Evolutionary conservation across 2,113 vertebrate genomes (phyloP), one percentile per base, ranked within the genome.

Genomic region (Onychostruthus taczanowskii): DNA sequence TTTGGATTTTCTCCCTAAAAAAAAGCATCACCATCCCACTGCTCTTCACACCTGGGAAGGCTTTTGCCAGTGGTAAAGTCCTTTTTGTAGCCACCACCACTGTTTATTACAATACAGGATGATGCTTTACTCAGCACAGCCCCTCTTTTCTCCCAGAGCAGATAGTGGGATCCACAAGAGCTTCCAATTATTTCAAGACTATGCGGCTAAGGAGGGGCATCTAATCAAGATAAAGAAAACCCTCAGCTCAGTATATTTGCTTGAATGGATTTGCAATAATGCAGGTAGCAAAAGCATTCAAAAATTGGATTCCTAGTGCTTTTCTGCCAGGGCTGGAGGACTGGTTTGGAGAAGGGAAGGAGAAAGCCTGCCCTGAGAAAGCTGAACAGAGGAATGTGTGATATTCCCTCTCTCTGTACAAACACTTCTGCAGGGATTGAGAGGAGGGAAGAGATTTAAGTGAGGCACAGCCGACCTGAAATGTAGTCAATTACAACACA

Each of bases 131-230:
- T 63, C 6, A 4, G 64, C 2, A 78, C 68, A 78, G 59, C 35
- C n/a, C 33, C 37, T 92, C 80, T 93, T 82, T 82, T 55, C 80
- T 87, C 62, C 69, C 0, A 14, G 1, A 84, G 83, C n/a, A 95
- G 92, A 94, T 55, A 96, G 92, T 10, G 43, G 88, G 50, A 94
- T 87, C 76, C 73, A 94, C 88, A 91, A 95, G 92, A 92, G 83
- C 92, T 93, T 89, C 90, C 95, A 95, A 96, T 97, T 96, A 96
- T 95, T 93, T 96, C 95, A 97, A 96, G 86, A 96, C 93, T 84
- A 6, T 15, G 49, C 6, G 1, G 92, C 85, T 72, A 81, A 89
- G 76, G 92, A 95, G 77, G 52, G 86, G 64, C 94, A 91, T 89
- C 89, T 92, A 20, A 95, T 92, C 84, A 78, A 96, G 93, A 90